Base-by-base conservation (phyloP, 2,888 invertebrate species). In the Diadromus collaris region DNA sequence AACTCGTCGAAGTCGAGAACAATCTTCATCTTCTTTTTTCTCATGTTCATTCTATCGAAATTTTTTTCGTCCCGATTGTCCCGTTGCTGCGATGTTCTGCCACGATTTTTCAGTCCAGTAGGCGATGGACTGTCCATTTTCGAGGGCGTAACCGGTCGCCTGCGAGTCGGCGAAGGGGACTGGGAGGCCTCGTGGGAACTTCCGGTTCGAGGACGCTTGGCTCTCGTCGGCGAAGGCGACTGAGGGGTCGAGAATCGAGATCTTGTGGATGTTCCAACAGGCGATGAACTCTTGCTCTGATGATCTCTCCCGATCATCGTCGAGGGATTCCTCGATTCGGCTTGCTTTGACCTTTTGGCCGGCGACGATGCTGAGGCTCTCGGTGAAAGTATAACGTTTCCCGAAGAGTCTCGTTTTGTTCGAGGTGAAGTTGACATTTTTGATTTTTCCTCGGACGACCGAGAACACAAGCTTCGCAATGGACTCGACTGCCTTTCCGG, bases 1-100 rank as follows among this genome's bases (percentile, higher is more conserved):
- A 88, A 87, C 46, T 89, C 89, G 46, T 81, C 65, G 68, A 89
- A 89, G 21, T 89, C 88, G 6, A 88, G 74, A 13, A 85, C 82
- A 13, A 88, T 86, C 67, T 86, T 86, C 38, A 79, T 80, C 51
- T 82, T 86, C 48, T 76, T 83, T 32, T 79, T 82, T 24, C 78
- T 69, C 5, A 77, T 60, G 38, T 58, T 78, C 48, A 64, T 64
- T 54, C 9, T 54, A 1, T 79, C 75, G 6, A 24, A 27, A 10
- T 60, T 27, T 6, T 56, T 24, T 24, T 41, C 24, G 0, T 73
- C 63, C 6, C 10, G 32, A 9, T 46, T 60, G 16, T 78, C 65
- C 6, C 70, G 65, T 51, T 54, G 29, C 10, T 51, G 29, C 6
- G 56, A 34, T 38, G 27, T 60, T 60, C 46, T 61, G 13, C 24